Conservation (phyloP, 2,888 invertebrate species). For the Nysson spinosus region DNA sequence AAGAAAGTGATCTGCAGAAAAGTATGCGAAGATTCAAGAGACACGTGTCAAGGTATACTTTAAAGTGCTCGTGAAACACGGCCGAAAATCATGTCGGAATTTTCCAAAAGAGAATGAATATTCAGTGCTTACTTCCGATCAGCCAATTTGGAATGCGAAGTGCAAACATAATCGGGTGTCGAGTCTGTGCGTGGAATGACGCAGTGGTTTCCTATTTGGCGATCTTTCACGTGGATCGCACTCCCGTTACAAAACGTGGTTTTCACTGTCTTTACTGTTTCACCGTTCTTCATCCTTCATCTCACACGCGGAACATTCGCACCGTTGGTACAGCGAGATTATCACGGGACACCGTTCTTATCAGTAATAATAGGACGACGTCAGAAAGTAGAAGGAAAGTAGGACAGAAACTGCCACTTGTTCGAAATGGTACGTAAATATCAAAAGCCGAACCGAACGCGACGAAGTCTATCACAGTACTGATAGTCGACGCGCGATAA, state of each 20-base stretch:
- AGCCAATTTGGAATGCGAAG: slow-evolving; percentile 17
- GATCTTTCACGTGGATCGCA: slow-evolving; percentile 1
- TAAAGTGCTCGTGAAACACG: neutral
- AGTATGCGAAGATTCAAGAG: too few species aligned
- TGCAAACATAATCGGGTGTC: slow-evolving; percentile 14
- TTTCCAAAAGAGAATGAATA: slow-evolving; percentile 15
- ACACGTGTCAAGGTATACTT: neutral
- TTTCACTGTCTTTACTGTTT: too few species aligned
- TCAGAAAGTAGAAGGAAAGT: neutral
- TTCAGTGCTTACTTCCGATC: slow-evolving; percentile 39
- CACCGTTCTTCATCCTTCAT: slow-evolving; percentile 27
- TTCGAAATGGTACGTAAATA: neutral
- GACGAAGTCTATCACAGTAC: slow-evolving; percentile 65
- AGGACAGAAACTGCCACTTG: too few species aligned
- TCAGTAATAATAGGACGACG: neutral
- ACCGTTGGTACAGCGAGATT: neutral
- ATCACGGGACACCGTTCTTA: neutral
- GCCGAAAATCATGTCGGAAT: neutral
- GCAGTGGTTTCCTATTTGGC: slow-evolving; percentile 6
- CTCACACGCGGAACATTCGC: neutral
- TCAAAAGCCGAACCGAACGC: slow-evolving; percentile 50
- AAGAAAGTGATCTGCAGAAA: too few species aligned
- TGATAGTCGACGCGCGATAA: slow-evolving; percentile 65
- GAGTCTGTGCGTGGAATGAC: neutral
- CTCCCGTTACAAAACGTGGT: too few species aligned